phyloP scores from a whole-genome alignment of 2,113 vertebrate species.

The Nothocercus julius region DNA sequence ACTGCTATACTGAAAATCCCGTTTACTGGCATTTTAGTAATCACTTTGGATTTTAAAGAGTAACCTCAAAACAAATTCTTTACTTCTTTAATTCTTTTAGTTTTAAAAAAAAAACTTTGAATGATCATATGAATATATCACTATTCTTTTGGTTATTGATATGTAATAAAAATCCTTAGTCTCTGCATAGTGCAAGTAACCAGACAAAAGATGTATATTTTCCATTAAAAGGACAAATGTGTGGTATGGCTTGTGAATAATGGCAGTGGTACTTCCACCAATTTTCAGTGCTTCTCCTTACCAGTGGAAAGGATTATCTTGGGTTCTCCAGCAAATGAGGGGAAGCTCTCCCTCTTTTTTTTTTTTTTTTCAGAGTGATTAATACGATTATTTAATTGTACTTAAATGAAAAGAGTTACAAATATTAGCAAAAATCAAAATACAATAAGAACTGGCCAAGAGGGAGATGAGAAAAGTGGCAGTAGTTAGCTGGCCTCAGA shows the following conservation, averaged over 20 bases:
- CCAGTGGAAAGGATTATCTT: background rate
- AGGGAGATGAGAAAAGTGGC: background rate
- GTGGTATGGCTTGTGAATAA: fast-evolving
- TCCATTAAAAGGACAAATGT: background rate
- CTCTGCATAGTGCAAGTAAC: background rate
- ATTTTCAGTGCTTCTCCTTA: background rate
- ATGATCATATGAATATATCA: background rate
- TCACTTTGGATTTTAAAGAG: background rate
- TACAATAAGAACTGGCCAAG: background rate
- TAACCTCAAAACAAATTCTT: background rate
- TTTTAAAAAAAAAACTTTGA: background rate
- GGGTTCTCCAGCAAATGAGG: background rate
- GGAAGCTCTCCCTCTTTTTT: background rate
- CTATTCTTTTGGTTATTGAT: background rate
- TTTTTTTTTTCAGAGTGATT: background rate
- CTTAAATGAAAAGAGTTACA: background rate
- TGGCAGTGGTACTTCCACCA: background rate
- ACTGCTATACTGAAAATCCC: background rate
- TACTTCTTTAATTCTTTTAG: background rate
- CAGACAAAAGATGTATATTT: background rate
- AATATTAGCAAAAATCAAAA: background rate
- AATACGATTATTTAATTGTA: background rate
- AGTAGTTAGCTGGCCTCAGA: background rate
- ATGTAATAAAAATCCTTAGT: background rate
- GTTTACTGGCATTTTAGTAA: background rate